Percentiles rank a stretch among this genome's conserved stretches.
Conservation (phyloP, 2,113 vertebrate species). For the Ammodytes marinus region DNA sequence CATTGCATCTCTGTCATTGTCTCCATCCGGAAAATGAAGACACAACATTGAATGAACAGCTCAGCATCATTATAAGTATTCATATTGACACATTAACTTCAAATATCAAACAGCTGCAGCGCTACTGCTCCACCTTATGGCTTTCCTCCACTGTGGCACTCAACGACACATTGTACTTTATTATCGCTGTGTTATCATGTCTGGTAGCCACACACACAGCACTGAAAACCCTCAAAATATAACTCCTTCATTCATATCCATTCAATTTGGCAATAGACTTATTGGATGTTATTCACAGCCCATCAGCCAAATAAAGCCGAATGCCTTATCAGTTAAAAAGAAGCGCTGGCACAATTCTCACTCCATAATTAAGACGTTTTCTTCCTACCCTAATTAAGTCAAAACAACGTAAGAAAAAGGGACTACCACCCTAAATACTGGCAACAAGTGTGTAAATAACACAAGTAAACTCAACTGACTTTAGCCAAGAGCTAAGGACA, state of each 20-base stretch:
- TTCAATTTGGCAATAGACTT: background rate
- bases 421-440: background rate
- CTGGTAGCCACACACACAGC: background rate
- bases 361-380: background rate
- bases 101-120: background rate
- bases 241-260: background rate
- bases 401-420: background rate
- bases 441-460: background rate
- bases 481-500: background rate
- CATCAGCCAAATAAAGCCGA: background rate
- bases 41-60: background rate
- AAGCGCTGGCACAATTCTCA: background rate
- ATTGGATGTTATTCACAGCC: background rate
- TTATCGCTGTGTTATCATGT: background rate
- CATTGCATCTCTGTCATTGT: constrained; percentile 1
- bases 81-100: background rate
- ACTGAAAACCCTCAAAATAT: background rate
- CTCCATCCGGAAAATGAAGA: background rate
- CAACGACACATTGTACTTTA: background rate
- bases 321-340: background rate
- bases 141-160: background rate
- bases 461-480: background rate
- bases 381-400: background rate
- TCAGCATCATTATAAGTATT: background rate
- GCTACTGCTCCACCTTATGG: constrained; percentile 54